phyloP scores from a whole-genome alignment of 1,140 invertebrate species.

The Andricus grossulariae region DNA sequence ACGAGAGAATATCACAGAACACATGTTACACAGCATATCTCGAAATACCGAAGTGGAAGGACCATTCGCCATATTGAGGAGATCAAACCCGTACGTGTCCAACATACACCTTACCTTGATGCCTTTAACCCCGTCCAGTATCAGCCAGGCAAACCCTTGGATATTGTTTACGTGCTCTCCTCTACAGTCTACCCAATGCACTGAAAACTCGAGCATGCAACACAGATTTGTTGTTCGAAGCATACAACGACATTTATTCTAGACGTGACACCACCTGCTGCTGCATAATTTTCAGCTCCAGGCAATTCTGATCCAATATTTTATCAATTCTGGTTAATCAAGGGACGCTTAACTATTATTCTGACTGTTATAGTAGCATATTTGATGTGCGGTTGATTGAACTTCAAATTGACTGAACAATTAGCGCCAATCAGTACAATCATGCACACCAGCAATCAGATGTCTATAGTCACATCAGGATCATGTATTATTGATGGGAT shows the following conservation, averaged over 20 bases:
- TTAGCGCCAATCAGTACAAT: conserved; percentile 14
- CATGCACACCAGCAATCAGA: conserved; percentile 6
- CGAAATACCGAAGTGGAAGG: neutral
- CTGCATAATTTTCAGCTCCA: neutral
- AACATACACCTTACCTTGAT: conserved; percentile 45
- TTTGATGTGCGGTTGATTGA: neutral
- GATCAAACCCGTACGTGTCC: conserved; percentile 60
- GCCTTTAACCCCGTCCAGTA: conserved; percentile 35
- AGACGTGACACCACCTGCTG: neutral
- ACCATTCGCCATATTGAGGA: conserved; percentile 48
- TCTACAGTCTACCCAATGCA: conserved; percentile 35
- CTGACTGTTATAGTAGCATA: neutral
- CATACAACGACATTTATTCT: conserved; percentile 2
- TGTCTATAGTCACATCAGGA: conserved; percentile 9
- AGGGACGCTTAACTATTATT: neutral
- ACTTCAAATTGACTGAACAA: conserved; percentile 14
- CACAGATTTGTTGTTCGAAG: neutral
- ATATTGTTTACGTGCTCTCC: conserved; percentile 50
- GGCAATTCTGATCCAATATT: neutral
- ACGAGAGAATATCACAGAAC: conserved; percentile 30
- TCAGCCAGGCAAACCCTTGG: conserved; percentile 37
- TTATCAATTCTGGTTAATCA: neutral
- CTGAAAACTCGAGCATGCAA: neutral
- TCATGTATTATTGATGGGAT: conserved; percentile 28
- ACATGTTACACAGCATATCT: neutral